phyloP scores from a whole-genome alignment of 2,113 vertebrate species.

The Saguinus midas region DNA sequence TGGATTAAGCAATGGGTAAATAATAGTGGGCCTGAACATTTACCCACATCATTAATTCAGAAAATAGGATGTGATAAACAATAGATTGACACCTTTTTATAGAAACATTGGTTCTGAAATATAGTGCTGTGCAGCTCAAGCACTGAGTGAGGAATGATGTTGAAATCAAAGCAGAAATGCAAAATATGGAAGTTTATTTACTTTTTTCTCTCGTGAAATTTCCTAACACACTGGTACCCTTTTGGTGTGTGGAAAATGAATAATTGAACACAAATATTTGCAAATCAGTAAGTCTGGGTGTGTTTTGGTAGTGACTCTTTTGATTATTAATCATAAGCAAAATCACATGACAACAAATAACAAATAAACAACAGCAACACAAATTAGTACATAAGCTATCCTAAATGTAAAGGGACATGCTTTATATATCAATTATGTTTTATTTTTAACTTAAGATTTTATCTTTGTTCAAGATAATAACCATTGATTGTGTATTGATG shows the following conservation, averaged over 20 bases:
- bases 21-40: background rate
- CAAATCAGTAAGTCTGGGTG: background rate
- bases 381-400: background rate
- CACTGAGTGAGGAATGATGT: background rate
- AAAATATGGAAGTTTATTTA: background rate
- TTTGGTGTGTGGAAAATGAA: background rate
- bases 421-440: background rate
- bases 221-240: accelerated
- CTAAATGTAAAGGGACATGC: background rate
- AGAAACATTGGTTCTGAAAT: background rate
- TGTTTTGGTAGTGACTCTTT: background rate
- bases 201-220: background rate
- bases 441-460: background rate
- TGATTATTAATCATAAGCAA: background rate
- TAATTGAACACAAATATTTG: background rate
- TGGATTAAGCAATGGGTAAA: background rate
- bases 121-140: background rate
- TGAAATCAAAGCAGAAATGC: background rate
- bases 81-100: background rate
- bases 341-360: background rate
- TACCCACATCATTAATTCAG: background rate
- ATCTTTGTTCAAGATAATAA: background rate
- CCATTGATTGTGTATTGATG: background rate
- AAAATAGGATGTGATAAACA: background rate
- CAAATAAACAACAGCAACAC: background rate